These are phyloP conservation scores for Lepeophtheirus nordmannii DNA, from an alignment of 2,888 invertebrate species.

Conservation along the genomic window DNA sequence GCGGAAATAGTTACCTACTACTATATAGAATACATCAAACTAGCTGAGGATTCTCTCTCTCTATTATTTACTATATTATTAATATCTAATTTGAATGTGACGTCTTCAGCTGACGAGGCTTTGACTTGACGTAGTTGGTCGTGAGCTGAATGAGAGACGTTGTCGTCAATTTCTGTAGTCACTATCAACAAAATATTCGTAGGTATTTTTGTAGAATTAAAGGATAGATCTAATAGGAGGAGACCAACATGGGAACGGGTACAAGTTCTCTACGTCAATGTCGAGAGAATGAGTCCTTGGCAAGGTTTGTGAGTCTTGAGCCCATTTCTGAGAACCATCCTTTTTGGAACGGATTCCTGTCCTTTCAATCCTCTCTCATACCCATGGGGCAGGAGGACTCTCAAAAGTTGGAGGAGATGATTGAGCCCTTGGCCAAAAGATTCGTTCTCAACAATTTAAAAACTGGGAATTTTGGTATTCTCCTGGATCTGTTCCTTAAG, in stretches of 20 bases:
- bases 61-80: no score
- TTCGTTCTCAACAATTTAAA: conserved; percentile 64
- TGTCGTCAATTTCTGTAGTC: no score
- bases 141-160: no score
- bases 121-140: no score
- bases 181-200: no score
- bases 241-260: conserved; percentile 54
- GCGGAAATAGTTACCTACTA: no score
- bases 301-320: conserved; percentile 60
- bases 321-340: conserved; percentile 67
- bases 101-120: no score
- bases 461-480: conserved; percentile 74
- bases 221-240: no score
- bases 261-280: conserved; percentile 64
- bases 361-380: conserved; percentile 33
- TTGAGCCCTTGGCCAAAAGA: conserved; percentile 53
- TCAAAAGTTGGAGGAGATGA: conserved; percentile 41
- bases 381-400: conserved; percentile 7
- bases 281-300: conserved; percentile 57
- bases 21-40: no score
- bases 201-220: no score
- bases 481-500: conserved; percentile 69
- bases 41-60: no score
- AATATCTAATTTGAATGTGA: no score
- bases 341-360: conserved; percentile 83